Conservation (phyloP, 1,140 invertebrate genomes). For the Scaptodrosophila lebanonensis region DNA sequence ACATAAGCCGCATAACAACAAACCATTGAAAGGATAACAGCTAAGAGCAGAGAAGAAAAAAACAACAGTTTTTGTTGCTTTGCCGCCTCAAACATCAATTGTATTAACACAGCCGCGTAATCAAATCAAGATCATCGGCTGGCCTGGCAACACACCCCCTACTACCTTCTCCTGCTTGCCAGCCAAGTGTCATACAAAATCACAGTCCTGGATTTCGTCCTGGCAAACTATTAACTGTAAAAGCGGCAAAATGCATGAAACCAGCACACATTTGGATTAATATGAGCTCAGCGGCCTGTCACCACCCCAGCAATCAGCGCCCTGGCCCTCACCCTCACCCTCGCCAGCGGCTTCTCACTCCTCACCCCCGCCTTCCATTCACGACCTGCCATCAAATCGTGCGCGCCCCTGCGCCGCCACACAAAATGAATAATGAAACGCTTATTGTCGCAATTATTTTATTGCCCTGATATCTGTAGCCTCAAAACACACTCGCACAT, state of each 20-base stretch:
- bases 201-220: constrained; percentile 51
- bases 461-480: constrained; percentile 72
- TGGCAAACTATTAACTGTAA: constrained; percentile 66
- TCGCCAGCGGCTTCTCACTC: background rate
- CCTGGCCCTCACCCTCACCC: constrained; percentile 27
- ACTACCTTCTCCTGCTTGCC: background rate
- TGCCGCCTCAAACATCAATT: constrained; percentile 56
- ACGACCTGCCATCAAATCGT: constrained; percentile 63
- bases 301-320: constrained; percentile 62
- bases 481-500: constrained; percentile 66
- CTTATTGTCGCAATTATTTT: constrained; percentile 75
- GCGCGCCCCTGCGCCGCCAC: constrained; percentile 66
- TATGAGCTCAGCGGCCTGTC: constrained; percentile 31
- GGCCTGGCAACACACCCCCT: constrained; percentile 35
- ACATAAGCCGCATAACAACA: constrained; percentile 51
- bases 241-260: constrained; percentile 54
- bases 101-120: constrained; percentile 67
- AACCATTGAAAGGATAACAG: constrained; percentile 22
- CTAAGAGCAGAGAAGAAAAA: constrained; percentile 18
- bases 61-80: constrained; percentile 30
- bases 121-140: constrained; percentile 66
- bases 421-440: constrained; percentile 74
- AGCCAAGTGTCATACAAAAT: constrained; percentile 28
- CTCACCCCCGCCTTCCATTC: background rate
- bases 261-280: constrained; percentile 63